Evolutionary conservation across 2,113 vertebrate genomes (phyloP).

Genomic region (Indri indri): DNA sequence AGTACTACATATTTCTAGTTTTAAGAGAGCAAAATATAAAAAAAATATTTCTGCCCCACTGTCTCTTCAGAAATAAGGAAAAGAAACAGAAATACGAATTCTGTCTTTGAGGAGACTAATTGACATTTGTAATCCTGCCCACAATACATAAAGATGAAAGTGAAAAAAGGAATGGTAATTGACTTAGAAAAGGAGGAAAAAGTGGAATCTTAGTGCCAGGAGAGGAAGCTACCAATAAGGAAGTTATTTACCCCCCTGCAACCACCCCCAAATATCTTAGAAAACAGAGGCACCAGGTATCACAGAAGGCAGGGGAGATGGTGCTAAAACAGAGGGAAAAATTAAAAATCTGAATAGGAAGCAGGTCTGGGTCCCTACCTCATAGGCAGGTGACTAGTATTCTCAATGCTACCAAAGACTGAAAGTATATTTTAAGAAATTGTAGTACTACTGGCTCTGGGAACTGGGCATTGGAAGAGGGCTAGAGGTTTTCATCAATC

Average conservation of each 20-base stretch:
- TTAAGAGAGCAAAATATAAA: constrained; percentile 23
- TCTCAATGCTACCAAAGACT: neutral
- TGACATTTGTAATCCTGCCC: neutral
- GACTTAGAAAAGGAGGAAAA: neutral
- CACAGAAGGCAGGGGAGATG: neutral
- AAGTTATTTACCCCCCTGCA: neutral
- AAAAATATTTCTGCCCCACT: neutral
- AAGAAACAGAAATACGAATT: constrained; percentile 8
- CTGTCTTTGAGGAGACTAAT: neutral
- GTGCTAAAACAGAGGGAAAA: neutral
- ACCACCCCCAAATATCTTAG: neutral
- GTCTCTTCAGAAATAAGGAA: constrained; percentile 8
- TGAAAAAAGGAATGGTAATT: neutral
- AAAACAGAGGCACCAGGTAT: neutral
- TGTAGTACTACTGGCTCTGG: neutral
- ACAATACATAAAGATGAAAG: neutral
- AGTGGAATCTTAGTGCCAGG: neutral
- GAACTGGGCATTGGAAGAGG: neutral
- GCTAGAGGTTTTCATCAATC: neutral
- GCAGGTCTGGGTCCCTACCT: neutral
- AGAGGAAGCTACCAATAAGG: neutral
- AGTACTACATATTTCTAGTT: neutral
- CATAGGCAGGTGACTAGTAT: neutral
- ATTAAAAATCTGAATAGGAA: neutral
- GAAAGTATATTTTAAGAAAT: neutral